Evolutionary conservation across 1,140 invertebrate species (phyloP), one percentile per base, ranked within the genome.

Genomic region (Musca vetustissima): DNA sequence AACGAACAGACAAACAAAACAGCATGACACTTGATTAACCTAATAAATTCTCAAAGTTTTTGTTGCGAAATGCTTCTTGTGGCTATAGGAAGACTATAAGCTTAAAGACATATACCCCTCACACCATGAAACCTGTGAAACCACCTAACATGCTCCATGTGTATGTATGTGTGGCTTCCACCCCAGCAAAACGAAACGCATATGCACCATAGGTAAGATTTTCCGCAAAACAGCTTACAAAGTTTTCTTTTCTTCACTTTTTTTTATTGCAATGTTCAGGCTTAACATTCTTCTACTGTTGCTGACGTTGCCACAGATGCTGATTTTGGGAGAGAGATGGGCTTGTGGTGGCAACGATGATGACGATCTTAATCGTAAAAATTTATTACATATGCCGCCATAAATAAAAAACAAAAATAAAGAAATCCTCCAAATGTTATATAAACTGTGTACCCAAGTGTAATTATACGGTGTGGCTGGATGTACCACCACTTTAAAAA

Each of bases 301-400:
- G 36, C 36, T 43, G 36, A 43, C 36, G 36, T 43, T 43, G 36
- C 36, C 11, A 43, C 11, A 2, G 36, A 13, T 43, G 36, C 36
- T 43, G 36, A 28, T 28, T 28, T 28, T 4, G 36, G 36, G n/a
- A n/a, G n/a, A n/a, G n/a, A n/a, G n/a, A n/a, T 28, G 28, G 28
- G 28, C 8, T 28, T 28, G 7, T 21, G 49, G 4, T 28, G 24
- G 24, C 25, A 17, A 19, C 21, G 55, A 32, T n/a, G 55, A 59
- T n/a, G 55, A 28, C 17, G 55, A 59, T 59, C 55, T 59, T 59
- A 59, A 59, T 59, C 55, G 25, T 59, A 59, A 59, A 59, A 59
- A 59, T 59, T 59, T 59, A 59, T 59, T 59, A 59, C 55, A 59
- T n/a, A 59, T 59, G 55, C 25, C 55, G 55, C 25, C 55, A 59